phyloP scores from a whole-genome alignment of 64 coral and sea anemone genomes.

The Porites australiensis region DNA sequence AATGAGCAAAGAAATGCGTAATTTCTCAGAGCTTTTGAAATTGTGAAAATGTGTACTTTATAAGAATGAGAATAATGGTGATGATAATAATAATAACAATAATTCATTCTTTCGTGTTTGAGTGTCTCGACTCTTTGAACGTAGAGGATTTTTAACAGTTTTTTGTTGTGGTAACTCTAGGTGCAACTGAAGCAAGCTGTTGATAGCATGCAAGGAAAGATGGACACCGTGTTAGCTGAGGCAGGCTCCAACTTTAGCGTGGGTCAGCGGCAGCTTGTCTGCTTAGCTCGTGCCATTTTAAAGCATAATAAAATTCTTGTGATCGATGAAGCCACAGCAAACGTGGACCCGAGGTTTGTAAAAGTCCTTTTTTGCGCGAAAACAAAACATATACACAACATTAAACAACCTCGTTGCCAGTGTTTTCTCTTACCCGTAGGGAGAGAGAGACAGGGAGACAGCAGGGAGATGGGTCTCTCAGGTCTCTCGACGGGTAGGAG shows the following conservation, averaged over 20 bases:
- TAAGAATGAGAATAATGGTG: too few species aligned
- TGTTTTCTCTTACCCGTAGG: too few species aligned
- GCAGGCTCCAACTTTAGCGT: conserved; percentile 68
- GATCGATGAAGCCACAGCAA: conserved; percentile 76
- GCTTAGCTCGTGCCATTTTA: conserved; percentile 55
- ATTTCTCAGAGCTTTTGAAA: too few species aligned
- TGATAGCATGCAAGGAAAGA: conserved; percentile 15
- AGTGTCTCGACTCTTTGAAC: not conserved
- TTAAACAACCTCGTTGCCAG: too few species aligned
- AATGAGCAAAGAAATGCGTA: too few species aligned
- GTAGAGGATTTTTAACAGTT: not conserved
- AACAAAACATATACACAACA: too few species aligned
- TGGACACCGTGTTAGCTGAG: conserved; percentile 62
- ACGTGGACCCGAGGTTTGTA: conserved; percentile 63
- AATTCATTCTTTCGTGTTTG: too few species aligned
- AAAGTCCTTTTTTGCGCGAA: not conserved
- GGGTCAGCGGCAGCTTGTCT: conserved; percentile 58
- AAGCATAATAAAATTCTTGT: conserved; percentile 64
- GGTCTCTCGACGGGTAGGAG: too few species aligned
- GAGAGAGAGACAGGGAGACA: too few species aligned
- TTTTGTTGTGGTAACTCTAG: not conserved
- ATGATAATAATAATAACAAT: too few species aligned
- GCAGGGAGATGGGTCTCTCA: too few species aligned
- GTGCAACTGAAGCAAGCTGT: conserved; percentile 57
- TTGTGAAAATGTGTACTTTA: too few species aligned